These are phyloP conservation scores for Atta colombica DNA, from an alignment of 1,140 invertebrate species.

Conservation along the genomic window DNA sequence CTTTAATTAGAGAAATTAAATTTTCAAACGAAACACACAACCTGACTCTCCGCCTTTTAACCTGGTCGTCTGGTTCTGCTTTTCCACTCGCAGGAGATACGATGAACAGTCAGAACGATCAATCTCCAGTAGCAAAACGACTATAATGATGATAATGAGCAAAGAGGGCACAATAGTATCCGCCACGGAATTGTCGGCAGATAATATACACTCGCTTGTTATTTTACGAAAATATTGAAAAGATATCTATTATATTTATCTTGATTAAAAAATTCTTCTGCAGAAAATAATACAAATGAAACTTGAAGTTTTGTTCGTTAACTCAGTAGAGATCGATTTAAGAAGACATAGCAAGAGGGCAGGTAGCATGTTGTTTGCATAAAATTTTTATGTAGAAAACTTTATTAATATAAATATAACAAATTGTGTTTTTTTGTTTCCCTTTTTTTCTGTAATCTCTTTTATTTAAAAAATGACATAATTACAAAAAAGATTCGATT, in stretches of 20 bases:
- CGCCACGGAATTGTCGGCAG: background rate
- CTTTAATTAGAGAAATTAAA: conserved; percentile 81
- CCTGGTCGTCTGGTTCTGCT: background rate
- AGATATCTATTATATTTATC: background rate
- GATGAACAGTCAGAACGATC: conserved; percentile 42
- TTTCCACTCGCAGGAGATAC: conserved; percentile 22
- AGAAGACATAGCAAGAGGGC: background rate
- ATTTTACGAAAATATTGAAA: background rate
- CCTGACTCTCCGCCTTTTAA: conserved; percentile 36
- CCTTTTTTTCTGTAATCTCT: no score
- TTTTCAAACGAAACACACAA: conserved; percentile 77
- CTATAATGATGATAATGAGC: conserved; percentile 23
- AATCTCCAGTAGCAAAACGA: conserved; percentile 30
- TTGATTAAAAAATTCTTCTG: conserved; percentile 1
- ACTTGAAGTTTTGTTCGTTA: conserved; percentile 24
- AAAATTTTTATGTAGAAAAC: background rate
- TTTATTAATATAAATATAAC: no score
- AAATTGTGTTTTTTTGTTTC: no score
- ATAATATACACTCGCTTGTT: conserved; percentile 19
- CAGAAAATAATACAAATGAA: background rate
- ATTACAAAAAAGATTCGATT: no score
- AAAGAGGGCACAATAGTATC: conserved; percentile 17
- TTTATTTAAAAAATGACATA: no score
- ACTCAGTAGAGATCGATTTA: background rate
- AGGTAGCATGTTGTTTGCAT: background rate